A percentile compares a stretch with the other conserved stretches of the same genome.
Evolutionary conservation across 2,113 vertebrate genomes (phyloP).

Genomic region (Merops nubicus): DNA sequence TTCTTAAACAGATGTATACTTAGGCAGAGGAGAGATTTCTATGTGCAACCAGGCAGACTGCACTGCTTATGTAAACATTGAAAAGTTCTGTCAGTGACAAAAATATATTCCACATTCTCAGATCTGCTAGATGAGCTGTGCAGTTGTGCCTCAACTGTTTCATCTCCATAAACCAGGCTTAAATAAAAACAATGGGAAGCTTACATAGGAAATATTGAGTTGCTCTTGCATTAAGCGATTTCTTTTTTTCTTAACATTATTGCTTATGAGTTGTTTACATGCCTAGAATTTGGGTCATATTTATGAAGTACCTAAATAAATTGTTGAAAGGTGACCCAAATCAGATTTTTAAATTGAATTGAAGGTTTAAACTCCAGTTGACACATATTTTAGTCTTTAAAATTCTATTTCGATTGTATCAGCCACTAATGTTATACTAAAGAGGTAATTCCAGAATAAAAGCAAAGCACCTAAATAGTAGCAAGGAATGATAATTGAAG

Average conservation of each 20-base stretch:
- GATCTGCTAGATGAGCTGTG: background rate
- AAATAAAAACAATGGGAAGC: background rate
- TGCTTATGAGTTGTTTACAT: background rate
- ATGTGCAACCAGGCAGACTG: background rate
- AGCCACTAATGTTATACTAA: background rate
- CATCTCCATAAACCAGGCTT: background rate
- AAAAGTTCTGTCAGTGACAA: background rate
- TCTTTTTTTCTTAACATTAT: background rate
- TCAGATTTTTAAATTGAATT: background rate
- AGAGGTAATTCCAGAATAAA: conserved; percentile 25
- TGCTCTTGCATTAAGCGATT: background rate
- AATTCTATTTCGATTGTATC: background rate
- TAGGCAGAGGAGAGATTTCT: background rate
- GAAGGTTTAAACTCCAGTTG: background rate
- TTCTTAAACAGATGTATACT: background rate
- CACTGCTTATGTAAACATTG: background rate
- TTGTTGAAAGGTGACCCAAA: background rate
- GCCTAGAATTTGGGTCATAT: background rate
- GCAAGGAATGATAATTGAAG: background rate
- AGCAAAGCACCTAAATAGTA: background rate
- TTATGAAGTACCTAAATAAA: background rate
- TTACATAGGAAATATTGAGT: background rate
- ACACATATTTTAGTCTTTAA: background rate
- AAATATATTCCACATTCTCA: background rate
- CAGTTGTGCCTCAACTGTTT: background rate